Conservation (phyloP, 2,113 vertebrate genomes). For the Channa argus region DNA sequence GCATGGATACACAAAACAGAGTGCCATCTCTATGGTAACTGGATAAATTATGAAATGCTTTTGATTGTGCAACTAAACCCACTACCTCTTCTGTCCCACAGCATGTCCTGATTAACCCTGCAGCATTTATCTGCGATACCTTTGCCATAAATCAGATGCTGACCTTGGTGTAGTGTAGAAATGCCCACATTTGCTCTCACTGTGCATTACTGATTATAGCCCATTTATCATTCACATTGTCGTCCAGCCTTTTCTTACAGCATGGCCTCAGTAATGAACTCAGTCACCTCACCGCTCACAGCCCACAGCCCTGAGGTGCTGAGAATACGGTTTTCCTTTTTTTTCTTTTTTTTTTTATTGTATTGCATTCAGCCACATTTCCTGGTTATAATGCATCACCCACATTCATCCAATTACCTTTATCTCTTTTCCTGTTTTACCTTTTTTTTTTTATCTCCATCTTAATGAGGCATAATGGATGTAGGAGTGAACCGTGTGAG, state of each 20-base stretch:
- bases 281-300: neutral
- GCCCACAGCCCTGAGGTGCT: constrained; percentile 4
- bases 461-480: constrained; percentile 46
- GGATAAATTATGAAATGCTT: constrained; percentile 45
- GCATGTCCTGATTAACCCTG: constrained; percentile 7
- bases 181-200: constrained; percentile 11
- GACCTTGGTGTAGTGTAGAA: constrained; percentile 17
- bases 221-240: constrained; percentile 1
- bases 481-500: constrained; percentile 27
- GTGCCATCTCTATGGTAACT: constrained; percentile 73
- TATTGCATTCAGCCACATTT: constrained; percentile 34
- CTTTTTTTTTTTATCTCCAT: constrained; percentile 17
- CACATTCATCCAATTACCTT: constrained; percentile 34
- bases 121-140: constrained; percentile 16
- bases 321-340: constrained; percentile 10
- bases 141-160: constrained; percentile 9
- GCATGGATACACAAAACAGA: constrained; percentile 19
- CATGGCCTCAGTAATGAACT: constrained; percentile 17
- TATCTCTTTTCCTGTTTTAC: constrained; percentile 39
- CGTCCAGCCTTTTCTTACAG: constrained; percentile 11
- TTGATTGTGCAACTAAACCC: constrained; percentile 17
- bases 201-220: constrained; percentile 11
- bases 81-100: neutral
- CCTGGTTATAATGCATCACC: constrained; percentile 29
- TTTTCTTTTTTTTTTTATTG: neutral